Percentiles rank a stretch among this genome's conserved stretches.
Conservation (phyloP, 2,797 vertebrate genomes). For the Eulemur rubriventer region DNA sequence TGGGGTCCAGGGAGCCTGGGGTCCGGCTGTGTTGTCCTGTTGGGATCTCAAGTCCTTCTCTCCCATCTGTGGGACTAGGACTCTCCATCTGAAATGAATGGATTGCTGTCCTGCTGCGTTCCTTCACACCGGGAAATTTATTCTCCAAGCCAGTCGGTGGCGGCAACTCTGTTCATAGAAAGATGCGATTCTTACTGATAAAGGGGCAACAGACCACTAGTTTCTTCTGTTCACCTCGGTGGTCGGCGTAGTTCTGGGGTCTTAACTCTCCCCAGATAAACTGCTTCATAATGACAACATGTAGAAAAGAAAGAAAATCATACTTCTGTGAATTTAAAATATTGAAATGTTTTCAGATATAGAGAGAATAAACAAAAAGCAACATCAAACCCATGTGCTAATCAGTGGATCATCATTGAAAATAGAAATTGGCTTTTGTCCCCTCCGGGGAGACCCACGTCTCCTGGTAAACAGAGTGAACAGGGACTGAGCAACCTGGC, state of each 20-base stretch:
- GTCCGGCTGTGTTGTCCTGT: not conserved
- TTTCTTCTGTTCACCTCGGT: accelerated
- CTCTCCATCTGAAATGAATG: not conserved
- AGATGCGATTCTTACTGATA: too few relatives aligned
- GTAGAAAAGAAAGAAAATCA: not conserved
- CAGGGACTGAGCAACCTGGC: not conserved
- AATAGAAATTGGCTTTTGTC: not conserved
- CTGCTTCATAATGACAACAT: accelerated
- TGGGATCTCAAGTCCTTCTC: accelerated
- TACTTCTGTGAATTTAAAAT: too few relatives aligned
- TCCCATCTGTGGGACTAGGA: accelerated
- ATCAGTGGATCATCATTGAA: not conserved
- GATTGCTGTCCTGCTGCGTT: accelerated
- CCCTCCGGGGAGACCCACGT: not conserved
- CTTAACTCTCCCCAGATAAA: not conserved
- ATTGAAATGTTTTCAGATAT: not conserved
- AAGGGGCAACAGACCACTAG: accelerated
- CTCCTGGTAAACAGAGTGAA: not conserved
- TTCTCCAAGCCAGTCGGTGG: not conserved
- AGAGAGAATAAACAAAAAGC: not conserved
- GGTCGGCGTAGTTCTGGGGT: not conserved
- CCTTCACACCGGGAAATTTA: not conserved
- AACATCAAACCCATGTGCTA: not conserved
- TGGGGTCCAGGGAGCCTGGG: not conserved
- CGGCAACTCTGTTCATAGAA: not conserved